A percentile compares a stretch with the other conserved stretches of the same genome.
Evolutionary conservation across 2,113 vertebrate genomes (phyloP).

Genomic region (Dasyurus viverrinus): DNA sequence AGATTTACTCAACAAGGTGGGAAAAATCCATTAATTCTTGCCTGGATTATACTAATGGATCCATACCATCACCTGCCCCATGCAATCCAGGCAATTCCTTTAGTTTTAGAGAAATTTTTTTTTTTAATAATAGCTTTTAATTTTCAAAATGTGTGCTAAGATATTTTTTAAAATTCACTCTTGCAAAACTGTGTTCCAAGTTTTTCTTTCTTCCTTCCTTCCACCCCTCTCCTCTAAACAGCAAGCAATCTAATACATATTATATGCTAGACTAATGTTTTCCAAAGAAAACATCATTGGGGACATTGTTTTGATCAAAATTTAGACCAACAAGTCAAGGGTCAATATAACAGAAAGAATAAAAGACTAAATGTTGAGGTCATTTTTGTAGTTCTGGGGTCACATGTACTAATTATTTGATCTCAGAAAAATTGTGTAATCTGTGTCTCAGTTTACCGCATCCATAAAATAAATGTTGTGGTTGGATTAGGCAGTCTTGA

Average conservation of each 20-base stretch:
- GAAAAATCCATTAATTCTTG: neutral
- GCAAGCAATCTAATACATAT: no score
- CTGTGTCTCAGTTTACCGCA: neutral
- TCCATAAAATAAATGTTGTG: neutral
- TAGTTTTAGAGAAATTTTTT: neutral
- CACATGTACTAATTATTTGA: neutral
- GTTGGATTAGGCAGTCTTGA: neutral
- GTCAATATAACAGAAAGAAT: neutral
- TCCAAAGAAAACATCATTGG: no score
- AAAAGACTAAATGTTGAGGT: neutral
- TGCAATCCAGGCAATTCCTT: neutral
- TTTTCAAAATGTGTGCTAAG: no score
- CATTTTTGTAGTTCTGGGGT: neutral
- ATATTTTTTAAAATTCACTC: no score
- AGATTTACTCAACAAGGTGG: neutral
- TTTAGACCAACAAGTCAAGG: neutral
- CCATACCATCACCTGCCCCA: neutral
- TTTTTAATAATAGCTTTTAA: no score
- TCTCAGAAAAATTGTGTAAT: neutral
- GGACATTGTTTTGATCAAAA: neutral
- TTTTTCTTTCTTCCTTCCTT: no score
- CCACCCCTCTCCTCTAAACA: no score
- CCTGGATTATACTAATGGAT: neutral
- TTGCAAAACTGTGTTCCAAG: no score
- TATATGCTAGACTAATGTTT: no score